Evolutionary conservation across 2,888 invertebrate species (phyloP).

Genomic region (Ormia ochracea): DNA sequence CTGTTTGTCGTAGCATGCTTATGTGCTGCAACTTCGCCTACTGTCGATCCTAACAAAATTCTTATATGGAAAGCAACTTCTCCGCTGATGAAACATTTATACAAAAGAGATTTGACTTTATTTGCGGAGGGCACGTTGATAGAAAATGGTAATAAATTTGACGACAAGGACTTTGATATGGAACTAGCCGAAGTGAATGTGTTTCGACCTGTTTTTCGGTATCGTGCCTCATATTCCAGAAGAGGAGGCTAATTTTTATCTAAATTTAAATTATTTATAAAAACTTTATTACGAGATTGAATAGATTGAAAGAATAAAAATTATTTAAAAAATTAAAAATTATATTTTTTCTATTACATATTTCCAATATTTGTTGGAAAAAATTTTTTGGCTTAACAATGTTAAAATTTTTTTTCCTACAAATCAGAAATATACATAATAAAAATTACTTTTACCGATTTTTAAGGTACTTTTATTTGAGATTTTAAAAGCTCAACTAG

Average conservation of each 20-base stretch:
- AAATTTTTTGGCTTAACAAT: no score
- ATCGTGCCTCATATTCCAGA: conserved; percentile 70
- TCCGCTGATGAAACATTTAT: conserved; percentile 1
- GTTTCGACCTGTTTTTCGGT: conserved; percentile 74
- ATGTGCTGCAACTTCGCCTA: neutral
- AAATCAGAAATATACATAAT: no score
- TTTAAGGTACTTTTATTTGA: no score
- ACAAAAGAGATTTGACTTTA: conserved; percentile 39
- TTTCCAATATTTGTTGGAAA: no score
- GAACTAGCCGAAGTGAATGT: conserved; percentile 74
- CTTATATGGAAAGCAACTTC: neutral
- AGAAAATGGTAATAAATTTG: conserved; percentile 50
- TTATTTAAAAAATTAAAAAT: neutral
- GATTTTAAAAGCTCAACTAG: no score
- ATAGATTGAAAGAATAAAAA: neutral
- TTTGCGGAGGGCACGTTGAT: neutral
- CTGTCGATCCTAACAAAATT: neutral
- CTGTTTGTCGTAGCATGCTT: neutral
- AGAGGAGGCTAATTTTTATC: conserved; percentile 45
- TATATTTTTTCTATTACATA: no score
- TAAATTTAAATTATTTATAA: neutral
- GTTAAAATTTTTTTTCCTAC: no score
- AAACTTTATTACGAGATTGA: neutral
- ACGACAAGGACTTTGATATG: conserved; percentile 68
- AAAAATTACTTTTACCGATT: no score